Base-by-base conservation (phyloP, 2,797 vertebrate genomes). In the Phoeniculus purpureus region DNA sequence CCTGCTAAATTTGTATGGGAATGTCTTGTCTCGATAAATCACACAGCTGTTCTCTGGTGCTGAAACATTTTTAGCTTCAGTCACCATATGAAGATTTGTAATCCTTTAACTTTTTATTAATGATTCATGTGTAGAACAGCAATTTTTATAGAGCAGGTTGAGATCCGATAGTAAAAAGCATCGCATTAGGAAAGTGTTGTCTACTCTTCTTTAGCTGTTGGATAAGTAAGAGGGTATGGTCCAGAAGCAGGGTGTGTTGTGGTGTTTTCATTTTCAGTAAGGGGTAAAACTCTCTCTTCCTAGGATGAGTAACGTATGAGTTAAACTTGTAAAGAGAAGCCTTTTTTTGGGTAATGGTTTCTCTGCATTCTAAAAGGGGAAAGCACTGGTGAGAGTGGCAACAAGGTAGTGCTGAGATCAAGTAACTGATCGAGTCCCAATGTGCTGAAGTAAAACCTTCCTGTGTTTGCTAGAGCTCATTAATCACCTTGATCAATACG, bases 361-460 rank as follows among this genome's bases (percentile, higher is more conserved):
- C 54, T 82, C 59, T 93, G 61, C 62, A 37, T 94, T 89, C 73
- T 45, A 67, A 0, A 7, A 54, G 9, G 51, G 12, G 17, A 82
- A 61, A 67, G n/a, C 31, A 55, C 23, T 87, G 2, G 0, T 51
- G 60, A 58, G 74, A 50, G 43, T 75, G 7, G 26, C 62, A 90
- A 47, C 27, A 62, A 70, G 7, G 37, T 27, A 62, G 21, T 47
- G 45, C 16, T 64, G 32, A 85, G 68, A 68, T 86, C 45, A 68
- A 70, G 29, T 37, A 89, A 59, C 75, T 85, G 75, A 60, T 81
- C 17, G 54, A 50, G 40, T 73, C 31, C 37, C 29, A 61, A 87
- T 71, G 60, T 9, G 84, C 31, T 73, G 43, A 56, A 96, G 74
- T 66, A 66, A 94, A 93, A 68, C 90, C 90, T 87, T 91, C 65